phyloP scores from a whole-genome alignment of 2,888 invertebrate genomes.

The Biston stratarius region DNA sequence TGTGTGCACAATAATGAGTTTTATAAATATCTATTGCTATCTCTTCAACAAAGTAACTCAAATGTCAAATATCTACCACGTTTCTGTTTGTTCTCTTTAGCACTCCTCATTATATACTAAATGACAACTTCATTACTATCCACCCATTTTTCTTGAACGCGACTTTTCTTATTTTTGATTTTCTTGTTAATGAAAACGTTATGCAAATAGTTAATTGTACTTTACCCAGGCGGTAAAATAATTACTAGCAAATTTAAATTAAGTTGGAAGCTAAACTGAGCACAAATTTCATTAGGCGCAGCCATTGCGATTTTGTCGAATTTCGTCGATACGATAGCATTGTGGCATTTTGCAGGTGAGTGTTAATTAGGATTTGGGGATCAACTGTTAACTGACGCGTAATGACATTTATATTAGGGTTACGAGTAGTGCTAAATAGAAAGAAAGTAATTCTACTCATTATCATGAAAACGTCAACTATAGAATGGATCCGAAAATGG shows the following conservation, averaged over 20 bases:
- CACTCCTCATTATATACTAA: no score
- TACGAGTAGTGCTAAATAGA: no score
- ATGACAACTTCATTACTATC: no score
- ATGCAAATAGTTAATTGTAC: conserved; percentile 7
- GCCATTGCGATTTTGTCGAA: conserved; percentile 25
- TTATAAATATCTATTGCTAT: no score
- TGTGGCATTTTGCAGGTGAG: conserved; percentile 13
- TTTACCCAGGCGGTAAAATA: conserved; percentile 26
- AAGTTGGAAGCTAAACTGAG: conserved; percentile 40
- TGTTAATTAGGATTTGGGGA: conserved; percentile 33
- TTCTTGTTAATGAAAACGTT: conserved; percentile 1
- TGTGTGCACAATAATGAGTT: no score
- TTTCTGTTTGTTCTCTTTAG: no score
- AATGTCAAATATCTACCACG: no score
- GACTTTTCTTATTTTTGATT: no score
- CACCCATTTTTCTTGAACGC: background rate
- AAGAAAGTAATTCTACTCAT: no score
- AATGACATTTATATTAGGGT: background rate
- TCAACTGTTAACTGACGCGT: conserved; percentile 20
- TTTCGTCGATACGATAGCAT: conserved; percentile 14
- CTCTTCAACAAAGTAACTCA: no score
- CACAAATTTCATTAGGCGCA: conserved; percentile 39
- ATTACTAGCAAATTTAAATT: conserved; percentile 39
- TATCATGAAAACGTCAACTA: no score
- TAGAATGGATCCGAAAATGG: no score